Evolutionary conservation across 1,140 invertebrate genomes (phyloP), one percentile per base, ranked within the genome.

Genomic region (Dryas iulia): DNA sequence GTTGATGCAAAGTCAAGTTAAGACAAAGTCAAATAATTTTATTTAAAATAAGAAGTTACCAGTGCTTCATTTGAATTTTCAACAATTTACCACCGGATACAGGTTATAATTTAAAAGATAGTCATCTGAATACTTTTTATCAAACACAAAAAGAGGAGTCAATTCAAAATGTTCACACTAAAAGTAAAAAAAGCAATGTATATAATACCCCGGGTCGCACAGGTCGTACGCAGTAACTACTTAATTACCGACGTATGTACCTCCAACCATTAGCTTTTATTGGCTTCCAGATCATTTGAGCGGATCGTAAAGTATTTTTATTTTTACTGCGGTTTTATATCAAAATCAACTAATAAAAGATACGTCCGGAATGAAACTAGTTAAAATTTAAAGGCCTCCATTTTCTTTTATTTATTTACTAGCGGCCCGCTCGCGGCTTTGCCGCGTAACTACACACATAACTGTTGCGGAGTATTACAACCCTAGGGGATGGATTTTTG

Each of bases 241-340:
- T 63, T 63, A 54, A 63, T 63, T 31, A 63, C n/a, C 18, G 47
- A 2, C 61, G 61, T n/a, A n/a, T n/a, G n/a, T 11, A 52, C 28
- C 59, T 33, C 28, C 30, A 35, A 56, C 52, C 21, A 24, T 66
- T 66, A 52, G 21, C 10, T 59, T 59, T 59, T 52, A 66, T 59
- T 59, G 64, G 26, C 56, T 66, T 59, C 54, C 56, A 66, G 57
- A 66, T 52, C 59, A 66, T 66, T 63, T 66, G 56, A 66, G 24
- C 26, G 23, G 33, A 53, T 66, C 56, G 64, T 59, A 66, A 66
- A 66, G 35, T 14, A 26, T 59, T 52, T 66, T 59, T 66, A 66
- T 66, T 59, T 66, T 59, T 47, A 66, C 25, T 33, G 14, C 26
- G 23, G 24, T 59, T 59, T 59, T 63, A 53, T 24, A 31, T 56